These are phyloP conservation scores for Tricholauxania praeusta DNA, from an alignment of 2,888 invertebrate genomes.

Conservation along the genomic window DNA sequence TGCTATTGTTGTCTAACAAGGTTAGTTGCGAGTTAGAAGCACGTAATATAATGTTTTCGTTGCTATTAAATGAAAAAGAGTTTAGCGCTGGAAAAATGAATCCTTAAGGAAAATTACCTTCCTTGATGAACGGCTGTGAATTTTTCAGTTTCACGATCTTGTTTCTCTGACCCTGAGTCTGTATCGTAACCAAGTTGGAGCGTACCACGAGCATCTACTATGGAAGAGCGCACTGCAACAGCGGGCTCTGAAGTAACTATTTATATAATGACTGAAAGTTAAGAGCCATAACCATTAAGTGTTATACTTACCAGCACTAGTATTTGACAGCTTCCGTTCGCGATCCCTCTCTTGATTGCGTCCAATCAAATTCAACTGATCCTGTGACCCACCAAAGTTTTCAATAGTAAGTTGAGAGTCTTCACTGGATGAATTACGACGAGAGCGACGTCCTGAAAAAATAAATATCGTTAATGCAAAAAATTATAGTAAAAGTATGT, in stretches of 20 bases:
- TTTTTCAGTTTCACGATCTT: conserved; percentile 73
- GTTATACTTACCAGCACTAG: conserved; percentile 59
- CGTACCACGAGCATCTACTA: conserved; percentile 81
- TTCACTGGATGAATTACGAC: conserved; percentile 86
- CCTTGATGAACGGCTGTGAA: conserved; percentile 72
- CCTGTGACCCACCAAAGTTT: conserved; percentile 93
- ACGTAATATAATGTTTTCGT: conserved; percentile 68
- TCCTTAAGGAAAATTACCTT: conserved; percentile 68
- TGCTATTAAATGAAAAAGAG: conserved; percentile 55
- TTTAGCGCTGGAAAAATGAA: not conserved
- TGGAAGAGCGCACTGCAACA: conserved; percentile 78
- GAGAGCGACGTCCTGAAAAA: conserved; percentile 77
- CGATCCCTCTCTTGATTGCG: conserved; percentile 74
- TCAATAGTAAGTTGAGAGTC: conserved; percentile 92
- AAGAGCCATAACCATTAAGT: not conserved
- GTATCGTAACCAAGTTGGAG: conserved; percentile 77
- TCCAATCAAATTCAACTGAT: conserved; percentile 87
- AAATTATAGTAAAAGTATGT: not conserved
- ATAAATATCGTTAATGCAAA: conserved; percentile 16
- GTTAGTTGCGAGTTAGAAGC: conserved; percentile 45
- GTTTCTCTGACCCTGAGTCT: conserved; percentile 73
- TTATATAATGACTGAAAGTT: no score
- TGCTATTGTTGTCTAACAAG: conserved; percentile 42
- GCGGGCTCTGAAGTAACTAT: conserved; percentile 71
- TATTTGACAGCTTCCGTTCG: conserved; percentile 67